A percentile compares a stretch with the other conserved stretches of the same genome.
Evolutionary conservation across 92 coral and sea anemone species (phyloP).

Genomic region (Actinernus sp.): DNA sequence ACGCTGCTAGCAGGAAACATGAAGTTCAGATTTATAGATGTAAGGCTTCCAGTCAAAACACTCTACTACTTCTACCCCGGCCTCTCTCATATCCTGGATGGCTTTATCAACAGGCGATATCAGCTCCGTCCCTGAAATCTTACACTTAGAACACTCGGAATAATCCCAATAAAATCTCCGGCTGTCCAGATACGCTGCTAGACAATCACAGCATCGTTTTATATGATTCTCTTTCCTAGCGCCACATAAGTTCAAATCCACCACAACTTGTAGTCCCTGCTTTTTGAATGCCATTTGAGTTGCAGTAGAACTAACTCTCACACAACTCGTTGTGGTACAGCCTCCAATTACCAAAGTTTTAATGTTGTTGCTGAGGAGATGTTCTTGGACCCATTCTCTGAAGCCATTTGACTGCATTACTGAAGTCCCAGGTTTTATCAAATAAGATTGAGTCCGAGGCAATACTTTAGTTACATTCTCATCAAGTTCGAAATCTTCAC

Average conservation of each 20-base stretch:
- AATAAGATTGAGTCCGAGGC: conserved; percentile 25
- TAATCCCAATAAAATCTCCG: neutral
- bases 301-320: conserved; percentile 38
- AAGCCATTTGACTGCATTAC: conserved; percentile 42
- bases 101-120: conserved; percentile 53
- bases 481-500: conserved; percentile 38
- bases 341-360: conserved; percentile 59
- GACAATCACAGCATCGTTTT: conserved; percentile 33
- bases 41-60: conserved; percentile 48
- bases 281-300: conserved; percentile 35
- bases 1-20: no score
- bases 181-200: conserved; percentile 15
- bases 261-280: conserved; percentile 47
- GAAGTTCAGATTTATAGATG: no score
- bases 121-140: conserved; percentile 5
- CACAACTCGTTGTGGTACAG: conserved; percentile 57
- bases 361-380: conserved; percentile 12
- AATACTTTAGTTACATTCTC: conserved; percentile 19
- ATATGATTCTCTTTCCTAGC: conserved; percentile 27
- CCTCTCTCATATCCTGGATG: conserved; percentile 39
- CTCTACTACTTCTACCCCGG: conserved; percentile 34
- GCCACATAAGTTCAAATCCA: conserved; percentile 52
- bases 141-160: conserved; percentile 1
- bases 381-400: conserved; percentile 26
- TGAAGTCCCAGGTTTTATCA: conserved; percentile 31